Evolutionary conservation across 2,888 invertebrate genomes (phyloP).

Genomic region (Meiosimyza decipiens): DNA sequence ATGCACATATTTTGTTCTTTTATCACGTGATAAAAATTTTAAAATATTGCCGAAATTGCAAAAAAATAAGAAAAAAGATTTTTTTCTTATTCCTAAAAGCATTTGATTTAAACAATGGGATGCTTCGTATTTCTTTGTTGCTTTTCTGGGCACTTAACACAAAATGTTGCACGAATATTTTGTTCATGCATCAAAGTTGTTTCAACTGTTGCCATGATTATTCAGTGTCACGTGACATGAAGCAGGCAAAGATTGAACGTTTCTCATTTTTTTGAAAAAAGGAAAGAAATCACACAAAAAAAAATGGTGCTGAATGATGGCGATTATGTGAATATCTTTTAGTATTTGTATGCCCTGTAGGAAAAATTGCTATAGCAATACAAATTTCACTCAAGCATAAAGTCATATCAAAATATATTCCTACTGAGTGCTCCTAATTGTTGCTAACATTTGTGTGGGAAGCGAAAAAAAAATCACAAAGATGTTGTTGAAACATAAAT

Average conservation of each 20-base stretch:
- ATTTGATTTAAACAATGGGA: too few relatives aligned
- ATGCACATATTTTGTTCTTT: background rate
- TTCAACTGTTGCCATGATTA: constrained; percentile 16
- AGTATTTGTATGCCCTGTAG: too few relatives aligned
- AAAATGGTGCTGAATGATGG: background rate
- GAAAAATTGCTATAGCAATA: too few relatives aligned
- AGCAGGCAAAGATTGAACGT: constrained; percentile 19
- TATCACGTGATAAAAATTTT: constrained; percentile 5
- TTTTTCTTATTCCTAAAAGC: too few relatives aligned
- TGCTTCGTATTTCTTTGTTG: background rate
- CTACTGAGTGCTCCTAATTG: too few relatives aligned
- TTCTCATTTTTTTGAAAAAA: constrained; percentile 6
- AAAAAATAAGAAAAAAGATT: too few relatives aligned
- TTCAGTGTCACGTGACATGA: constrained; percentile 20
- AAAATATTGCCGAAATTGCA: background rate
- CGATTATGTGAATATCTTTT: background rate
- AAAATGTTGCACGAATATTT: constrained; percentile 6
- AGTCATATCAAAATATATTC: too few relatives aligned
- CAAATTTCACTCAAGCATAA: too few relatives aligned
- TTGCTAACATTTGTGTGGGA: too few relatives aligned
- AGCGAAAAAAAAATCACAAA: background rate
- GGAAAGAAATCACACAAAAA: background rate
- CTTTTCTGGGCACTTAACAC: background rate
- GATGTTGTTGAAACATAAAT: background rate
- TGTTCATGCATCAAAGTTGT: background rate